Evolutionary conservation across 2,113 vertebrate species (phyloP).

Genomic region (Salvelinus alpinus): DNA sequence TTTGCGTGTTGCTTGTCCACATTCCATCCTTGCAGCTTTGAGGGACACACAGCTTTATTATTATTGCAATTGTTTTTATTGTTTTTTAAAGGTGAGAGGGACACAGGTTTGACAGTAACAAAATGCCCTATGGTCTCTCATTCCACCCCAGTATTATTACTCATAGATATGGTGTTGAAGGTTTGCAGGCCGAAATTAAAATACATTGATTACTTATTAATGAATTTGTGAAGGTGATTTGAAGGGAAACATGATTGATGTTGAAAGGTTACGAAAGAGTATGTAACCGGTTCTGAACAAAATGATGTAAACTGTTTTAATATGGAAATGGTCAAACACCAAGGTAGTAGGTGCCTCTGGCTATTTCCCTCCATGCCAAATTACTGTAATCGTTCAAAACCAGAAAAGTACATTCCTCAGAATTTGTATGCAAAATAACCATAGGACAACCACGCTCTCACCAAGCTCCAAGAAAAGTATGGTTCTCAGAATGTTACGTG

Average conservation of each 20-base stretch:
- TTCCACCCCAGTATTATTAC: neutral
- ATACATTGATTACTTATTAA: neutral
- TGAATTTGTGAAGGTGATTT: neutral
- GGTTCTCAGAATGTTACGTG: no score
- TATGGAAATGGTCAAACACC: neutral
- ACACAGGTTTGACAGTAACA: no score
- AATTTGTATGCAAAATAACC: neutral
- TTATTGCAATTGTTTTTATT: no score
- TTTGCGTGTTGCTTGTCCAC: neutral
- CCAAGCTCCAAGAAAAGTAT: no score
- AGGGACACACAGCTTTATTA: neutral
- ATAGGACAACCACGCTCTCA: no score
- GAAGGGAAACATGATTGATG: neutral
- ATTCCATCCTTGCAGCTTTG: neutral
- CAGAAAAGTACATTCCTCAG: neutral
- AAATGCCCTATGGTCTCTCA: neutral
- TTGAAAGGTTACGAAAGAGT: neutral
- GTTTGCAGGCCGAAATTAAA: neutral
- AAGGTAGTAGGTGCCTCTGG: neutral
- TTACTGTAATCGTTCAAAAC: neutral
- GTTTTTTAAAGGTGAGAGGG: no score
- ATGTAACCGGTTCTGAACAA: neutral
- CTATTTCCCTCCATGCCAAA: neutral
- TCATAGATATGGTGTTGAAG: neutral
- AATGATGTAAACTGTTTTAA: neutral